Evolutionary conservation across 2,113 vertebrate species (phyloP), one percentile per base, ranked within the genome.

Genomic region (Neopipo cinnamomea): DNA sequence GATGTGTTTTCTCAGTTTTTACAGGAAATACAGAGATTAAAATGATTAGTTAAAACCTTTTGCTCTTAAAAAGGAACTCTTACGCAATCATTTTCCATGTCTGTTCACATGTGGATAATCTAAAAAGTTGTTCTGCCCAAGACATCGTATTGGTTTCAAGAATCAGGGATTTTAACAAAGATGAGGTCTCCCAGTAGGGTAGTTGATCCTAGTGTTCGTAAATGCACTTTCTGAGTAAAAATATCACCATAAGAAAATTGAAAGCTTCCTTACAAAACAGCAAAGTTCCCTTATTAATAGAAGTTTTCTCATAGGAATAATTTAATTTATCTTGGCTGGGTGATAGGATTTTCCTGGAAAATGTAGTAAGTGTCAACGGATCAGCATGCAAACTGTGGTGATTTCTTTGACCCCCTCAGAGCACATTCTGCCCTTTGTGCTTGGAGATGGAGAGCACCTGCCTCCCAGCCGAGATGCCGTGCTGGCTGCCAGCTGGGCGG

Each of bases 341-440:
- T 37, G n/a, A 4, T 47, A 46, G 16, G 9, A 7, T 67, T 84
- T 79, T 81, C 21, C 39, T 63, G 25, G 47, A 67, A 77, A 53
- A 67, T 7, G 1, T 12, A 27, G 0, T 9, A 20, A 0, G 1
- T 16, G 16, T 67, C 47, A 42, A 0, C 42, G 35, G 73, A 23
- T 90, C 39, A 59, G 16, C 21, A 8, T 7, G 23, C 4, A 59
- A 35, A 47, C 16, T 8, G 12, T 8, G 31, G 20, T 30, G 5
- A 28, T 65, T 49, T 67, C 33, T 76, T 49, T 61, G 53, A 14
- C 33, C 4, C 21, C 23, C 30, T 15, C 0, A 2, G 62, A 13
- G 23, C 23, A 3, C 4, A 1, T n/a, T 30, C 35, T n/a, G 50
- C 19, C 33, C 13, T 44, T 62, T 28, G 28, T 87, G 46, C 47